Evolutionary conservation across 1,140 invertebrate species (phyloP).

Genomic region (Heliconius congener): DNA sequence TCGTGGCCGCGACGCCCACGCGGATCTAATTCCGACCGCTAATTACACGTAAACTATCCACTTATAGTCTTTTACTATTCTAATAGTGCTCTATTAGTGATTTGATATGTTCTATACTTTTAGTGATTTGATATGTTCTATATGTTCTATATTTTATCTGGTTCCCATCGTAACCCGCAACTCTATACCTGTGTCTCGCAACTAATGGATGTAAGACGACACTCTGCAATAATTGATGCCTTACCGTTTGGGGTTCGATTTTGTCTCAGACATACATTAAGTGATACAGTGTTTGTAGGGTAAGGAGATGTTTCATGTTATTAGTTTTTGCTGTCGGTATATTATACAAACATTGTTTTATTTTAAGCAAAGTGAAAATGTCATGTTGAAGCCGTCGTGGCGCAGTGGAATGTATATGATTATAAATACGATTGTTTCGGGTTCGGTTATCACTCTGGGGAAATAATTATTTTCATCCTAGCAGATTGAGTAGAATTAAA

Average conservation of each 20-base stretch:
- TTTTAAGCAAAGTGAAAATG: too few relatives aligned
- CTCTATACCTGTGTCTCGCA: neutral
- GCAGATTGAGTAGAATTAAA: too few relatives aligned
- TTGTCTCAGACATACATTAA: neutral
- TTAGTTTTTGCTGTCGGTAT: too few relatives aligned
- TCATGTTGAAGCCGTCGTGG: too few relatives aligned
- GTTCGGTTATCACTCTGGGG: too few relatives aligned
- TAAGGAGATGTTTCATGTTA: neutral
- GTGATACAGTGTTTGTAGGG: neutral
- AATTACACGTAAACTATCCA: slow-evolving; percentile 9
- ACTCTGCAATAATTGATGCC: neutral
- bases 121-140: neutral
- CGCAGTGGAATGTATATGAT: too few relatives aligned
- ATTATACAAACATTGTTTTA: too few relatives aligned
- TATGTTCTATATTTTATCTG: too few relatives aligned
- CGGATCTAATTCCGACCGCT: neutral
- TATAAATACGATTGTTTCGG: too few relatives aligned
- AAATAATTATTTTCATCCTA: too few relatives aligned
- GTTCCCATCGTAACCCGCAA: neutral
- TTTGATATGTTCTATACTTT: neutral
- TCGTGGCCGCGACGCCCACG: neutral
- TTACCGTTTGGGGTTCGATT: slow-evolving; percentile 5
- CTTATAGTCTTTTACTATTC: neutral
- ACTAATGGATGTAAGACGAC: slow-evolving; percentile 8
- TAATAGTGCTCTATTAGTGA: neutral